A percentile compares a stretch with the other conserved stretches of the same genome.
phyloP scores from a whole-genome alignment of 2,888 invertebrate genomes.

The Pherbina coryleti region DNA sequence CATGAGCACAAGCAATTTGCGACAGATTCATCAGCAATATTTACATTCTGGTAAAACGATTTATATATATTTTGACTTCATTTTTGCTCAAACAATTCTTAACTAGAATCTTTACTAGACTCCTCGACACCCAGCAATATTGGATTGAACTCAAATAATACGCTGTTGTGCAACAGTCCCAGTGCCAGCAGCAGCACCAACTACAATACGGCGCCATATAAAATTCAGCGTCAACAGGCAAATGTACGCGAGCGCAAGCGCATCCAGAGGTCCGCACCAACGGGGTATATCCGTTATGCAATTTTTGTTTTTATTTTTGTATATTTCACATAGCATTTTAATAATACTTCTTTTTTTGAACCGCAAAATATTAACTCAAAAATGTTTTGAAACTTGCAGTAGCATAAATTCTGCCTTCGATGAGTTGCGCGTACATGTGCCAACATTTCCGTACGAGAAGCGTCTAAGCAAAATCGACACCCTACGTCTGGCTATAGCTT shows the following conservation, averaged over 20 bases:
- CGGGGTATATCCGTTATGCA: constrained; percentile 73
- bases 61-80: background rate
- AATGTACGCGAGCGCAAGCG: constrained; percentile 97
- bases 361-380: background rate
- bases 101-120: constrained; percentile 60
- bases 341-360: too few species aligned
- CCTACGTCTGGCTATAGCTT: constrained; percentile 94
- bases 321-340: background rate
- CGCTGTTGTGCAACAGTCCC: constrained; percentile 59
- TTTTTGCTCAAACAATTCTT: constrained; percentile 8
- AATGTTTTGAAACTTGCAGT: constrained; percentile 74
- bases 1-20: constrained; percentile 62
- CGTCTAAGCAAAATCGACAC: constrained; percentile 99
- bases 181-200: constrained; percentile 57
- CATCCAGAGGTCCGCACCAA: constrained; percentile 97
- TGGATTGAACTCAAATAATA: constrained; percentile 53
- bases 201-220: constrained; percentile 71
- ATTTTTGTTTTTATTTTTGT: background rate
- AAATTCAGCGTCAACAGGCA: constrained; percentile 89
- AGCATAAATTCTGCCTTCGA: constrained; percentile 99
- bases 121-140: constrained; percentile 59
- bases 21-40: constrained; percentile 69
- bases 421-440: constrained; percentile 96
- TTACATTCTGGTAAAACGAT: constrained; percentile 62
- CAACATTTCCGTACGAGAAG: constrained; percentile 99